phyloP scores from a whole-genome alignment of 2,113 vertebrate genomes.

The Actenoides hombroni region DNA sequence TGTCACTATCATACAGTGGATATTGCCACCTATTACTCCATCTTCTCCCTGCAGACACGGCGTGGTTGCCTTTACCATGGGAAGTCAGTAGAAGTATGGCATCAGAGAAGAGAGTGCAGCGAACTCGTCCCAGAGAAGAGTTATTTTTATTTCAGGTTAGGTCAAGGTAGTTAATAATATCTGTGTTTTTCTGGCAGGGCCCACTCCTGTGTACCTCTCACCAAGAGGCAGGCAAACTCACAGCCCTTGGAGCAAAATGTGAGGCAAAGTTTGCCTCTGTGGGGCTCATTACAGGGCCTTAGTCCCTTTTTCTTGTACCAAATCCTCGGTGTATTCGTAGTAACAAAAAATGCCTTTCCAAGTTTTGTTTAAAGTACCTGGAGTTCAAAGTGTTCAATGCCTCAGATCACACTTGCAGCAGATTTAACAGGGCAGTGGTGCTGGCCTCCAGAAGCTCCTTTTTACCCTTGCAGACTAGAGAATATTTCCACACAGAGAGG shows the following conservation, averaged over 20 bases:
- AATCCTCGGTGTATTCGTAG: background rate
- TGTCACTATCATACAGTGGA: background rate
- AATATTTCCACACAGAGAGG: background rate
- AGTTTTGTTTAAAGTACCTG: background rate
- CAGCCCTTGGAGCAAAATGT: background rate
- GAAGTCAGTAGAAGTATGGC: background rate
- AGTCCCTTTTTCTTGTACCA: background rate
- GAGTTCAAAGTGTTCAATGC: background rate
- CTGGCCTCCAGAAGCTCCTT: background rate
- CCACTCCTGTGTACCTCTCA: background rate
- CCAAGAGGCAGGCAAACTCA: background rate
- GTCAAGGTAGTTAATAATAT: background rate
- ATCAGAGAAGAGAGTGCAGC: background rate
- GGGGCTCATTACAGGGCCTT: background rate
- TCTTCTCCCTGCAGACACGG: background rate
- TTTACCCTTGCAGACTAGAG: background rate
- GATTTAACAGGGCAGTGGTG: background rate
- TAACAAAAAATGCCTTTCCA: background rate
- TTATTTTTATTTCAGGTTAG: background rate
- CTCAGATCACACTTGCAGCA: background rate
- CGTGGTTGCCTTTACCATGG: accelerated
- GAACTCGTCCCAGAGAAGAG: background rate
- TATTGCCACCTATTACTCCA: background rate
- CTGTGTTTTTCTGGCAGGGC: background rate
- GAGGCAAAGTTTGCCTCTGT: background rate